These are phyloP conservation scores for Galeopterus variegatus DNA, from an alignment of 2,113 vertebrate species.

Conservation along the genomic window DNA sequence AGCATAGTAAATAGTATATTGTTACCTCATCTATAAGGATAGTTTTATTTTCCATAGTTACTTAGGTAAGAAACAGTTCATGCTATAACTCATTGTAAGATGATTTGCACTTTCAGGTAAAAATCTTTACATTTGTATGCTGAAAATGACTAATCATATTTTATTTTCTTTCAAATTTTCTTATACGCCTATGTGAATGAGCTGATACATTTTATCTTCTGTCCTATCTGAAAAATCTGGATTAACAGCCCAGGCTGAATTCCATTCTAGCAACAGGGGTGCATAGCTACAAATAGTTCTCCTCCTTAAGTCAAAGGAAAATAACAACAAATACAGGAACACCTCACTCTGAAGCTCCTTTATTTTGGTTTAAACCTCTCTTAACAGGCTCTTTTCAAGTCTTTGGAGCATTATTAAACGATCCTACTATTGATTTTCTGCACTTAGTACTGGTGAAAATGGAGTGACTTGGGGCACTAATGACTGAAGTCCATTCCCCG, in stretches of 20 bases:
- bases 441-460: slow-evolving; percentile 52
- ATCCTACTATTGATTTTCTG: slow-evolving; percentile 79
- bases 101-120: slow-evolving; percentile 46
- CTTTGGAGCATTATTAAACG: slow-evolving; percentile 75
- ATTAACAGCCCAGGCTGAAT: slow-evolving; percentile 37
- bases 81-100: slow-evolving; percentile 61
- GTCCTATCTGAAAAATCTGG: slow-evolving; percentile 65
- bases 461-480: slow-evolving; percentile 55
- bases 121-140: slow-evolving; percentile 57
- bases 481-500: slow-evolving; percentile 62
- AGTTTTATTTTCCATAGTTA: slow-evolving; percentile 56
- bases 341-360: slow-evolving; percentile 66
- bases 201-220: slow-evolving; percentile 35
- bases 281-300: slow-evolving; percentile 43
- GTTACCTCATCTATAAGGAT: slow-evolving; percentile 13
- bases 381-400: slow-evolving; percentile 73
- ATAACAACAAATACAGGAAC: slow-evolving; percentile 66
- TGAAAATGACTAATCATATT: slow-evolving; percentile 71
- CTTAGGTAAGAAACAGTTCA: slow-evolving; percentile 74
- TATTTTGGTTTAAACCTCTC: slow-evolving; percentile 71
- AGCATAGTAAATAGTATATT: not conserved
- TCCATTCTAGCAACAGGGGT: not conserved
- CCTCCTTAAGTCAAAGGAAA: slow-evolving; percentile 63
- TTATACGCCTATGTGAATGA: slow-evolving; percentile 33
- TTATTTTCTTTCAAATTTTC: slow-evolving; percentile 65